phyloP scores from a whole-genome alignment of 2,888 invertebrate species.

The Drosophila peninsularis region DNA sequence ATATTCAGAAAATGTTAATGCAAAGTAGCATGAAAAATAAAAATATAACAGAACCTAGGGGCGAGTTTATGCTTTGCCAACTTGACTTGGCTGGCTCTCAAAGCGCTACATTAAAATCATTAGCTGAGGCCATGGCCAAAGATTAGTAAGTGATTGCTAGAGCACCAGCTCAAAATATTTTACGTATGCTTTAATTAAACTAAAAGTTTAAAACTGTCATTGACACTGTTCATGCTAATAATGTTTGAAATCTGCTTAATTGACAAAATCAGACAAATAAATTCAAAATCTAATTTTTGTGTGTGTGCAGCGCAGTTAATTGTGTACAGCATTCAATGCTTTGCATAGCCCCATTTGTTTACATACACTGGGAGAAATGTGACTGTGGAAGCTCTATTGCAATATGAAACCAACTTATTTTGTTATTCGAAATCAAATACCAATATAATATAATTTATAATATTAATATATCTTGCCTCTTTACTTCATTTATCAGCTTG shows the following conservation, averaged over 20 bases:
- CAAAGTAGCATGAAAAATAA: constrained; percentile 55
- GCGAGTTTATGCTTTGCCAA: constrained; percentile 21
- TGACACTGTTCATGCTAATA: neutral
- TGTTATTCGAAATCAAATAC: too few relatives aligned
- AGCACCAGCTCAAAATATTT: neutral
- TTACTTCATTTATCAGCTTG: too few relatives aligned
- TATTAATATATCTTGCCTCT: too few relatives aligned
- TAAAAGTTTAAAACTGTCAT: neutral
- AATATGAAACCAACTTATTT: neutral
- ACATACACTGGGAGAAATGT: constrained; percentile 9
- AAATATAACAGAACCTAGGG: constrained; percentile 33
- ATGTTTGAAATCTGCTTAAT: neutral
- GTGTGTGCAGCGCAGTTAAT: neutral
- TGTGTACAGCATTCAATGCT: constrained; percentile 22
- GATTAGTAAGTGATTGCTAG: constrained; percentile 13
- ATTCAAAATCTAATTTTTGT: neutral
- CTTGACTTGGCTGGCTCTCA: constrained; percentile 52
- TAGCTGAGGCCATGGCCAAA: constrained; percentile 7
- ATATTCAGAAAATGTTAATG: constrained; percentile 43
- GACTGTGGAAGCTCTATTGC: neutral
- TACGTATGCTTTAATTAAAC: neutral
- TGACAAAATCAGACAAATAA: neutral
- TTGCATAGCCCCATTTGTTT: constrained; percentile 10
- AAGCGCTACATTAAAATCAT: constrained; percentile 39
- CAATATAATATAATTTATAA: too few relatives aligned